Base-by-base conservation (phyloP, 2,888 invertebrate genomes). In the Coenonympha glycerion region DNA sequence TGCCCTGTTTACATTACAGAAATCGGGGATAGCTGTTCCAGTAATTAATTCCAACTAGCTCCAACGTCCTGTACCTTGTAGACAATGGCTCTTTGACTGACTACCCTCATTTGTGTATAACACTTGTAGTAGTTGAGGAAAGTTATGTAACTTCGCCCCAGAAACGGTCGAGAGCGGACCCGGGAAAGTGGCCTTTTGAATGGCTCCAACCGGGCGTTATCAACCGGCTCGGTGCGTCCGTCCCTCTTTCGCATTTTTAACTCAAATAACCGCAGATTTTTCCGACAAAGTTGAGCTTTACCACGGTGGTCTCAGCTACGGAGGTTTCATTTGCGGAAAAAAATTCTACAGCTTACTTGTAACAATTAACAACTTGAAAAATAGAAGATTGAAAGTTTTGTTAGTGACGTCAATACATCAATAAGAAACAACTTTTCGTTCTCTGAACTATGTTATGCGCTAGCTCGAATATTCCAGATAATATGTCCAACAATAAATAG, bases 211-310 rank as follows among this genome's bases (percentile, higher is more conserved):
- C 68, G 68, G 67, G 69, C 68, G 66, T 72, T 72, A 73, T 70
- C 70, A 63, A 64, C 61, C 59, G 59, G 55, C 49, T 59, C 53
- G 58, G 59, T 55, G 58, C 63, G 61, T 55, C 65, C 68, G n/a
- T n/a, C n/a, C n/a, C n/a, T 64, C 68, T 60, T 64, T 68, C 63
- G 61, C 66, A 76, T 76, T 78, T 77, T 63, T 76, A 76, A 74
- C 30, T 13, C 11, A 13, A 13, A 30, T 30, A 11, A 30, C 30
- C 13, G 30, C 30, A 30, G 13, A 30, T 11, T 11, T 11, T 30
- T n/a, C 30, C 11, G 30, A 30, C 13, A 8, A 30, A 13, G 11
- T 30, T 30, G n/a, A n/a, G n/a, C n/a, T n/a, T n/a, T n/a, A n/a
- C n/a, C n/a, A n/a, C n/a, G n/a, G n/a, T n/a, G n/a, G n/a, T n/a